Conservation (phyloP, 2,797 vertebrate genomes). For the Sardinella longiceps region DNA sequence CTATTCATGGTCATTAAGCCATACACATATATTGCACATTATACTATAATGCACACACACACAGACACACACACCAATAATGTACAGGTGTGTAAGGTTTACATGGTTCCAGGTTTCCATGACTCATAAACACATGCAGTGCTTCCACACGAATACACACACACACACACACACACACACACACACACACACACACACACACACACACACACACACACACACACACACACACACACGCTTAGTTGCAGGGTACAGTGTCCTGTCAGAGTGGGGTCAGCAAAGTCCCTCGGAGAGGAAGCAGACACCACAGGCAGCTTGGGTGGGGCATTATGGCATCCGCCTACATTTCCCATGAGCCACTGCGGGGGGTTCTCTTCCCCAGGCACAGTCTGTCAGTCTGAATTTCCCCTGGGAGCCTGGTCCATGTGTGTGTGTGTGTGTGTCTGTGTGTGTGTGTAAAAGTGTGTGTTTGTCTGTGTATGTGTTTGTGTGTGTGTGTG, state of each 20-base stretch:
- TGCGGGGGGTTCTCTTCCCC: constrained; percentile 36
- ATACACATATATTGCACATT: no score
- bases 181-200: background rate
- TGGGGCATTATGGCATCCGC: constrained; percentile 32
- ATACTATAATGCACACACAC: no score
- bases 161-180: background rate
- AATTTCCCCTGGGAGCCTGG: background rate
- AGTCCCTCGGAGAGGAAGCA: background rate
- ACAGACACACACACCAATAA: background rate
- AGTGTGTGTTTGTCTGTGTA: background rate
- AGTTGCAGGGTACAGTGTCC: constrained; percentile 46
- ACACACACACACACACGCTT: background rate
- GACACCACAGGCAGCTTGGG: constrained; percentile 31
- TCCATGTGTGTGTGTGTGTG: no score
- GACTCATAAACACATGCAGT: no score
- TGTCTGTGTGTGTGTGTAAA: background rate
- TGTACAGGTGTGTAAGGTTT: no score
- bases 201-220: background rate
- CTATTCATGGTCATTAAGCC: no score
- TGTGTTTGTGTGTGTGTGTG: constrained; percentile 1
- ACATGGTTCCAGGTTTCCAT: no score
- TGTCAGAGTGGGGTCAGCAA: constrained; percentile 5
- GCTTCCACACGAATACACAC: background rate
- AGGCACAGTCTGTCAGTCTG: constrained; percentile 15
- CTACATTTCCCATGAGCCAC: constrained; percentile 34